Evolutionary conservation across 2,888 invertebrate genomes (phyloP).

Genomic region (Plemyria rubiginata): DNA sequence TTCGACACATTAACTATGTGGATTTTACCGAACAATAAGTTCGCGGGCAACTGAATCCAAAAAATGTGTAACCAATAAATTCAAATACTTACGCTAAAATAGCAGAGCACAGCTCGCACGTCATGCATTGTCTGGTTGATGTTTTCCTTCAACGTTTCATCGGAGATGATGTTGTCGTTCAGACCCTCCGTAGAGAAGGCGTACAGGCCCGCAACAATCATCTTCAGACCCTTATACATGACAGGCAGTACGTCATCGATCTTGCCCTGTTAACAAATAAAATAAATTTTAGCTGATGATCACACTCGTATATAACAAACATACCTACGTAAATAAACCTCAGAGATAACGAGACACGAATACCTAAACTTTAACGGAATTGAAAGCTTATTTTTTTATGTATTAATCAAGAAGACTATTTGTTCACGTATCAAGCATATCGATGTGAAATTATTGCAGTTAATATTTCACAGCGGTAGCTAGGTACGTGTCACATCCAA

Average conservation of each 20-base stretch:
- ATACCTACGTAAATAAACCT: too few relatives aligned
- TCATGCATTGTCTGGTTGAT: conserved; percentile 86
- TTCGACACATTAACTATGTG: too few relatives aligned
- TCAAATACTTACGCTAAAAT: conserved; percentile 84
- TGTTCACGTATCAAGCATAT: background rate
- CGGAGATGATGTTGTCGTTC: conserved; percentile 61
- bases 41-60: too few relatives aligned
- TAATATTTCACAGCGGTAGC: background rate
- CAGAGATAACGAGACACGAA: too few relatives aligned
- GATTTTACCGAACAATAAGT: too few relatives aligned
- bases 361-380: too few relatives aligned
- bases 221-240: conserved; percentile 88
- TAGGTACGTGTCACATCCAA: conserved; percentile 33
- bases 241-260: conserved; percentile 78
- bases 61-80: background rate
- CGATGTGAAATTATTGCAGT: background rate
- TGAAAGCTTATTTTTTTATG: too few relatives aligned
- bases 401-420: background rate
- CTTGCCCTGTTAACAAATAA: conserved; percentile 59
- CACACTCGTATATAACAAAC: too few relatives aligned
- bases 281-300: background rate
- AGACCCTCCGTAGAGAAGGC: conserved; percentile 86
- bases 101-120: conserved; percentile 87
- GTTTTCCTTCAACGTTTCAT: conserved; percentile 65
- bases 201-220: conserved; percentile 88